Conservation (phyloP, 2,113 vertebrate species). For the Patagioenas fasciata region DNA sequence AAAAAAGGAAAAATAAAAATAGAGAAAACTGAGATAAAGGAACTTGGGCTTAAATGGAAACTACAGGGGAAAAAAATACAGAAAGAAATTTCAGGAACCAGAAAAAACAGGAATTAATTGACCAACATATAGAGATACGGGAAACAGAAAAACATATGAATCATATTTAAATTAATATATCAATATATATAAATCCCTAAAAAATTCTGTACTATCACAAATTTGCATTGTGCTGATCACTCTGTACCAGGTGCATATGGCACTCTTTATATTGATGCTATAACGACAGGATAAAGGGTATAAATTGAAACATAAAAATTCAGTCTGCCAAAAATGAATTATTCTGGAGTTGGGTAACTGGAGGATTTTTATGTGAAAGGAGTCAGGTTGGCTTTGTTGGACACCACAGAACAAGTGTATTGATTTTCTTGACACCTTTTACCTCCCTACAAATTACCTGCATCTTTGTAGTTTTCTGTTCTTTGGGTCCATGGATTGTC, state of each 20-base stretch:
- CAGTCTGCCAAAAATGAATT: background rate
- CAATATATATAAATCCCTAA: background rate
- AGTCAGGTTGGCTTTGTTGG: background rate
- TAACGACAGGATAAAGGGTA: background rate
- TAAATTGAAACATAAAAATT: slow-evolving; percentile 1
- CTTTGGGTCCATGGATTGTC: background rate
- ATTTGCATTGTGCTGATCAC: background rate
- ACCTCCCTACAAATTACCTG: background rate
- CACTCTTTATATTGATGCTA: background rate
- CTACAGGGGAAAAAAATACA: background rate
- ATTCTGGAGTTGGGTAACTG: background rate
- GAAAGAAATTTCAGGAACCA: background rate
- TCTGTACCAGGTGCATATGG: background rate
- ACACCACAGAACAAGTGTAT: background rate
- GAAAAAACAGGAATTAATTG: accelerated
- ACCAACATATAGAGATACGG: background rate
- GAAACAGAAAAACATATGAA: background rate
- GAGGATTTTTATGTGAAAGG: background rate
- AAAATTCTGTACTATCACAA: background rate
- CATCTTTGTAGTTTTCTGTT: background rate
- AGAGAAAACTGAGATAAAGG: background rate
- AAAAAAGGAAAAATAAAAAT: background rate
- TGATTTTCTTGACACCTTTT: slow-evolving; percentile 7
- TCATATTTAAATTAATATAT: background rate
- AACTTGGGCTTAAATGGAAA: background rate